phyloP scores from a whole-genome alignment of 2,797 vertebrate species.

The Cheirogaleus major region DNA sequence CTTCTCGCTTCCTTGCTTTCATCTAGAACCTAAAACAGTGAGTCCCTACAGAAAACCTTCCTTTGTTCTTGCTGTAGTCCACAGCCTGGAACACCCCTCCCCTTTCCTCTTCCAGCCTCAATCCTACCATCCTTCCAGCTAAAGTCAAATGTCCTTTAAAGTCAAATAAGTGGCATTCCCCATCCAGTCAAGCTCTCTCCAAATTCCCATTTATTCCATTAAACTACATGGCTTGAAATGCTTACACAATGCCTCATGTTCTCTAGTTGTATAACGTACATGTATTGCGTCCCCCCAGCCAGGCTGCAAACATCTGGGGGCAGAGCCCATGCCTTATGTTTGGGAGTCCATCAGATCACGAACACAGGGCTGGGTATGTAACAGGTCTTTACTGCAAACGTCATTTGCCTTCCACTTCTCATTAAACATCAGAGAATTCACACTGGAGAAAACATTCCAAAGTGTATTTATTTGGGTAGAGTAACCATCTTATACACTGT shows the following conservation, averaged over 20 bases:
- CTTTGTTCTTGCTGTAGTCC: neutral
- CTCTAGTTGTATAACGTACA: neutral
- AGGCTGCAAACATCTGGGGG: neutral
- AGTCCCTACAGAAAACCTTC: neutral
- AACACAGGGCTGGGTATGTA: neutral
- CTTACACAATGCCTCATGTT: neutral
- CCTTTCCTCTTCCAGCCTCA: neutral
- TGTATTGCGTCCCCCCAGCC: neutral
- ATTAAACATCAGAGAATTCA: constrained; percentile 28
- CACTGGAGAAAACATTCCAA: neutral
- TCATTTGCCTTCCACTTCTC: neutral
- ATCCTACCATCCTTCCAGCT: neutral
- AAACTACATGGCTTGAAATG: neutral
- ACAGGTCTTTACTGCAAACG: neutral
- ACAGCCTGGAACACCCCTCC: neutral
- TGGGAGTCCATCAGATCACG: neutral
- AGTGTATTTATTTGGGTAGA: constrained; percentile 14
- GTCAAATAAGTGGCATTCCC: neutral
- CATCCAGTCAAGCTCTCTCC: neutral
- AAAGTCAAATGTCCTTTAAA: neutral
- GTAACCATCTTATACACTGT: neutral
- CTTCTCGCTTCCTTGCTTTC: neutral
- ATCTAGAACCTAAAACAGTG: neutral
- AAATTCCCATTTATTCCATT: neutral
- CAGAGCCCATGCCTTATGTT: neutral